Evolutionary conservation across 1,140 invertebrate species (phyloP).

Genomic region (Euwallacea similis): DNA sequence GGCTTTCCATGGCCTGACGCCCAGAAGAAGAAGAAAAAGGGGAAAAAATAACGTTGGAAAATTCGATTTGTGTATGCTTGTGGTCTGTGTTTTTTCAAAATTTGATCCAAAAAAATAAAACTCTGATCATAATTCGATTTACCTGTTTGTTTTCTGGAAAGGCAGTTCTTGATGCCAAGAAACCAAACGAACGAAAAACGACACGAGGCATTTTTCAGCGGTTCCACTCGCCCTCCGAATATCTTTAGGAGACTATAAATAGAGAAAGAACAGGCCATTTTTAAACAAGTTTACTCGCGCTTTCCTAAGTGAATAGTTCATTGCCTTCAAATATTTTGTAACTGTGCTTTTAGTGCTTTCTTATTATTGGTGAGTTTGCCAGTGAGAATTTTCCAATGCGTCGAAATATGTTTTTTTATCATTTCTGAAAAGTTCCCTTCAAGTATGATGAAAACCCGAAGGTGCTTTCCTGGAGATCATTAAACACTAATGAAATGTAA

Average conservation of each 20-base stretch:
- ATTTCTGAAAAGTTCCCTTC: not conserved
- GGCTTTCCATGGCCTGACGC: conserved; percentile 83
- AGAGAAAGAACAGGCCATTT: conserved; percentile 7
- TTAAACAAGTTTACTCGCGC: conserved; percentile 15
- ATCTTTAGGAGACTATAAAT: conserved; percentile 14
- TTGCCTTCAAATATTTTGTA: not conserved
- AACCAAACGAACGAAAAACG: conserved; percentile 7
- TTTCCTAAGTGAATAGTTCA: conserved; percentile 20
- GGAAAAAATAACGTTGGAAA: conserved; percentile 55
- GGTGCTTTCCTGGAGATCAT: no score
- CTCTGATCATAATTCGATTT: conserved; percentile 2
- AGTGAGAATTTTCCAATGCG: not conserved
- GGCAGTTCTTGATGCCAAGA: conserved; percentile 6
- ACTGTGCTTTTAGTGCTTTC: not conserved
- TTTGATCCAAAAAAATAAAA: not conserved
- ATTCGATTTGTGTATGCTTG: no score
- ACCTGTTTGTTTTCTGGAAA: conserved; percentile 8
- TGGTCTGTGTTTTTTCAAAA: not conserved
- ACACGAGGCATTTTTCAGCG: not conserved
- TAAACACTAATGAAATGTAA: no score
- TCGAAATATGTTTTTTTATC: not conserved
- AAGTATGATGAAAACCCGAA: no score
- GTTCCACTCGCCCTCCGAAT: conserved; percentile 7
- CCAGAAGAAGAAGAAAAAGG: conserved; percentile 80
- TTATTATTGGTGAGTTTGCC: not conserved